Conservation (phyloP, 2,797 vertebrate genomes). For the Graptemys geographica region DNA sequence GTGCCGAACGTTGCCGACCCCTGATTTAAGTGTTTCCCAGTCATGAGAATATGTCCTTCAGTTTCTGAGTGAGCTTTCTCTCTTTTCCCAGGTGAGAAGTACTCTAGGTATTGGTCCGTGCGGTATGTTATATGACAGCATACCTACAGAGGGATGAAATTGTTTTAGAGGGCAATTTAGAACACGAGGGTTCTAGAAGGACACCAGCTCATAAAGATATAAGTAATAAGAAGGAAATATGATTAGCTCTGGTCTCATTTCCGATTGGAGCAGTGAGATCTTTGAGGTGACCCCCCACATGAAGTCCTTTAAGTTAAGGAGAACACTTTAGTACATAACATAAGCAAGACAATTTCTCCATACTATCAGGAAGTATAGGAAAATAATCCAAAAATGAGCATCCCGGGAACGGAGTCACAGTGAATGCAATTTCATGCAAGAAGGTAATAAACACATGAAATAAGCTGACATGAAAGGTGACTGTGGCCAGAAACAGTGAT, state of each 20-base stretch:
- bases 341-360: slow-evolving; percentile 48
- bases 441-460: slow-evolving; percentile 52
- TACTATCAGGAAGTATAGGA: slow-evolving; percentile 7
- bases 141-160: slow-evolving; percentile 39
- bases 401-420: slow-evolving; percentile 26
- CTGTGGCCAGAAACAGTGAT: background rate
- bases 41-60: slow-evolving; percentile 6
- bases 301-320: slow-evolving; percentile 50
- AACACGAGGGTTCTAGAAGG: slow-evolving; percentile 7
- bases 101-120: slow-evolving; percentile 43
- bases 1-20: no score
- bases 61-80: slow-evolving; percentile 9
- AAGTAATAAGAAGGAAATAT: background rate
- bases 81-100: background rate
- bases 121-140: background rate
- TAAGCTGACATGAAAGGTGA: slow-evolving; percentile 21
- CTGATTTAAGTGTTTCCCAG: background rate
- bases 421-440: slow-evolving; percentile 26
- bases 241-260: slow-evolving; percentile 34
- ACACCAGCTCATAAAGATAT: slow-evolving; percentile 35
- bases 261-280: slow-evolving; percentile 5
- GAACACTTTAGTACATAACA: background rate
- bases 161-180: slow-evolving; percentile 16
- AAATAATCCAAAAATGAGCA: slow-evolving; percentile 53
- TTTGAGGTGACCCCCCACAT: slow-evolving; percentile 17